Evolutionary conservation across 2,888 invertebrate genomes (phyloP), one percentile per base, ranked within the genome.

Genomic region (Scrobipalpa atriplicella): DNA sequence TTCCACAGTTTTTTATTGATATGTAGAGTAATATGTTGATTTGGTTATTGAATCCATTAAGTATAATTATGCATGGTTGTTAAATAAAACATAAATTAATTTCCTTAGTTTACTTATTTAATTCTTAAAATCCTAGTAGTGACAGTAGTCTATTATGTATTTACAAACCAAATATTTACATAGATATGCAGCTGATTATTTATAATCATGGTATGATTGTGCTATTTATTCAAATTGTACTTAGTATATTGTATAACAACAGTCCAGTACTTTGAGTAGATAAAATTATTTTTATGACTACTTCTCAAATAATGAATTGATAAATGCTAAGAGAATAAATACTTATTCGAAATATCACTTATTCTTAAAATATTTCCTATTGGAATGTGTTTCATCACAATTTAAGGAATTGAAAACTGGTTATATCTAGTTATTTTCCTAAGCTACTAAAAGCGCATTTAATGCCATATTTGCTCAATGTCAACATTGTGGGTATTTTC

Each of bases 311-410:
- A 56, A 64, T 69, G 43, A 68, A 47, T 61, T 68, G 52, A 67
- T 60, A 66, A 62, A 68, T 70, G 16, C 67, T 71, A 67, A 67
- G 29, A 70, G 29, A 70, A 71, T 71, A 70, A 71, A 71, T 71
- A 70, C 69, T 67, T 69, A 71, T 66, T 66, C 43, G 52, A 62
- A 9, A 62, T 68, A 67, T 64, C 18, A 64, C 63, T 68, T 68
- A 68, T 36, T 47, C 66, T 58, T 47, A 66, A 65, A 47, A 29
- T 70, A 68, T 41, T 71, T 70, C 64, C 71, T 71, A 75, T 71
- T 79, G 82, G 82, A 82, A 82, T 82, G 82, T 79, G 73, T 78
- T 78, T 72, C 75, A 82, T 82, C 81, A 82, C 82, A 80, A 74
- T 69, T 65, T 69, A 75, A 72, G 63, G 52, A 64, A 67, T 70